Evolutionary conservation across 2,113 vertebrate genomes (phyloP), one percentile per base, ranked within the genome.

Genomic region (Engraulis encrasicolus): DNA sequence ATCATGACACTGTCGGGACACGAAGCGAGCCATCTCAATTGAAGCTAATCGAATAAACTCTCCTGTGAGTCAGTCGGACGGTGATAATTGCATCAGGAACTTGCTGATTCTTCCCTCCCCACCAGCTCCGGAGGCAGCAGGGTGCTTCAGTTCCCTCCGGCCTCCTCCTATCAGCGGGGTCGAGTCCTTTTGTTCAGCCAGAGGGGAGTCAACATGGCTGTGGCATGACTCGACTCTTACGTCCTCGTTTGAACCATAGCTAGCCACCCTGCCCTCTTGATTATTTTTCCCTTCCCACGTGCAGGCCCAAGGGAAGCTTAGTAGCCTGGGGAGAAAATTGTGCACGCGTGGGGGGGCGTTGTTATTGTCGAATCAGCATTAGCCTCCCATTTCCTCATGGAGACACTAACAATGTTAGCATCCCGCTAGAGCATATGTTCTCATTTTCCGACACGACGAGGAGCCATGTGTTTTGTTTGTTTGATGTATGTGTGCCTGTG

Each of bases 41-140:
- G 77, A 79, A 61, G 52, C 82, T 86, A 85, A 88, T 88, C 37
- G 71, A 84, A 87, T 87, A 74, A 86, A 77, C 48, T 34, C 23
- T 50, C 36, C 20, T 23, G 86, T 74, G 27, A 80, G 78, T 45
- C 66, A 2, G 61, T 15, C 17, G 61, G 61, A 27, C 23, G 49
- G 80, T 50, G 78, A 82, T 88, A 89, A 88, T 86, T 82, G 78
- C 78, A 82, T 89, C 78, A 86, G 45, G 58, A 78, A 58, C 38
- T 6, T 86, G 83, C 86, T 85, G 86, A 85, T 50, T 37, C 78
- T 86, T 83, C 86, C 80, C 79, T 83, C 86, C 80, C 79, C 81
- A 82, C 27, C 84, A 88, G 45, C 40, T 86, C 81, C 48, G 77
- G n/a, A n/a, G n/a, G n/a, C 20, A 18, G 34, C 78, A 81, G 61